Base-by-base conservation (phyloP, 2,888 invertebrate genomes). In the Trisateles emortualis region DNA sequence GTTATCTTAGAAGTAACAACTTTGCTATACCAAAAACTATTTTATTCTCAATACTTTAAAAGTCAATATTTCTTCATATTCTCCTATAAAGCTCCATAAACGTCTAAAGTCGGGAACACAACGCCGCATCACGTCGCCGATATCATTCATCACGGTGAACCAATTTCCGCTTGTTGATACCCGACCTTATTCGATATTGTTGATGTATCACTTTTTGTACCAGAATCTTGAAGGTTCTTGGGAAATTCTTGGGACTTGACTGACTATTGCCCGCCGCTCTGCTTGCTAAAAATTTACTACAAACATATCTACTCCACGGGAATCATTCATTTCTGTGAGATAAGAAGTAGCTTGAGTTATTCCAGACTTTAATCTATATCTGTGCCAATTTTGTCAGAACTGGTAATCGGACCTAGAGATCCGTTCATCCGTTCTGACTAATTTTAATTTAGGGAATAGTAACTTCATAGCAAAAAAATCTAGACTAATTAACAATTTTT, bases 101-200 rank as follows among this genome's bases (percentile, higher is more conserved):
- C 36, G 33, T 53, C 30, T 52, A 42, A 30, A 42, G 47, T 33
- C 24, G 22, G 19, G 35, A 53, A 44, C 46, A 57, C 52, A 56
- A 50, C 46, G 64, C 48, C 64, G 52, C 67, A 67, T 69, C 69
- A 68, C 59, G 64, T 53, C 63, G 48, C 43, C 64, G 41, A 69
- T 64, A 67, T 62, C 71, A 68, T 71, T 67, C 69, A 71, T 71
- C 71, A 71, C 52, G 45, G 55, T 47, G 67, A 67, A 64, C 67
- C 72, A 71, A 71, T 71, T 71, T 71, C 71, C 71, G 59, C 68
- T 71, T 70, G 69, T 69, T 69, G 68, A 62, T 69, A 58, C 47
- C 40, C 55, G 59, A 41, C 53, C 67, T 56, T 56, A 40, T 56
- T 60, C 52, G 66, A 66, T 55, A 58, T 43, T 50, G 61, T 67